Base-by-base conservation (phyloP, 2,797 vertebrate genomes). In the Hapalemur alaotrensis region DNA sequence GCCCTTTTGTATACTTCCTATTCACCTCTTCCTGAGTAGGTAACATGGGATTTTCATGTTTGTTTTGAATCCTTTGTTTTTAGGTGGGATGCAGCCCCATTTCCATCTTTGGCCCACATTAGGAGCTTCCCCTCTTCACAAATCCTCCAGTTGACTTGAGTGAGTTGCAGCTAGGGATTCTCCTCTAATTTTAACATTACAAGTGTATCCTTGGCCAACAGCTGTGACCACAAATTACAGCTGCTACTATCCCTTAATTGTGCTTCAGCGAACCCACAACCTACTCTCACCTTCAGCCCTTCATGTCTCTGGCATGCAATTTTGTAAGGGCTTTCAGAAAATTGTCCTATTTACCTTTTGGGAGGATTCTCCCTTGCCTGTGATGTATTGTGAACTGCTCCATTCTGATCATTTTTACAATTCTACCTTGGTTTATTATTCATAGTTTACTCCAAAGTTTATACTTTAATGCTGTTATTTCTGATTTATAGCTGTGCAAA, bases 401-500 rank as follows among this genome's bases (percentile, higher is more conserved):
- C 63, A 57, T 95, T 93, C 46, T 85, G 35, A 32, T 76, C 11
- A 78, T 67, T 86, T 90, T 90, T 57, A 18, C 7, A 43, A 0
- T 79, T 95, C 54, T 83, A 9, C 81, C 35, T 63, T 82, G 63
- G 32, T 50, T 89, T 86, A 50, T 92, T 92, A 54, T 75, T 14
- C 63, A 41, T 86, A 69, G 6, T 80, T 95, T 86, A 54, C 61
- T 80, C 22, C 20, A 78, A 30, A 84, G 23, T 89, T 83, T 65
- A 35, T 83, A 4, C 43, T 70, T 75, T 22, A 35, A 76, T 89
- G 22, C 10, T 20, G 67, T 46, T 43, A 15, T 92, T 95, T 84
- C 48, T 95, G 13, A 61, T 75, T 80, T 84, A 84, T 50, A 91
- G 28, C 38, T 69, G 18, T 91, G 75, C 76, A 94, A 91, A 84